These are phyloP conservation scores for Trinorchestia longiramus DNA, from an alignment of 1,140 invertebrate genomes.

Conservation along the genomic window DNA sequence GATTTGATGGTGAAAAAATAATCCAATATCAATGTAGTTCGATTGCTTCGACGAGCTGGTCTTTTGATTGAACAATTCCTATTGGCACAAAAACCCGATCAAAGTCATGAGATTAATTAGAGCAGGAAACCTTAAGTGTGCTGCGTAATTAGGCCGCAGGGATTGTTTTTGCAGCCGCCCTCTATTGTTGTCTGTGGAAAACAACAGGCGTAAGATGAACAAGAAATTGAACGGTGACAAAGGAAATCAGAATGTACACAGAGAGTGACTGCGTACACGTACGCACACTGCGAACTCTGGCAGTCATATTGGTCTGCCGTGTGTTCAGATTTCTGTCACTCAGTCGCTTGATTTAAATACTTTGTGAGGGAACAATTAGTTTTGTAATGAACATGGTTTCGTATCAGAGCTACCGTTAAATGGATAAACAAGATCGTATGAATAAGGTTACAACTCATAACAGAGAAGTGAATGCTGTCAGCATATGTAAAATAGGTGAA, in stretches of 20 bases:
- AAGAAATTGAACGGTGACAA: background rate
- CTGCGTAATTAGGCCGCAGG: background rate
- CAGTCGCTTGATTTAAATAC: background rate
- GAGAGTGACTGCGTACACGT: background rate
- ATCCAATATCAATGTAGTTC: background rate
- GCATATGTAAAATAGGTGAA: too few relatives aligned
- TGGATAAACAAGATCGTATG: too few relatives aligned
- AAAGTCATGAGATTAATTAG: constrained; percentile 9
- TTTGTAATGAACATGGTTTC: too few relatives aligned
- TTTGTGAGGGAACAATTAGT: background rate
- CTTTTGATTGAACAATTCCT: background rate
- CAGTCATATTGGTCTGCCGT: background rate
- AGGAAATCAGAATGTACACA: background rate
- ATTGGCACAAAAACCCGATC: background rate
- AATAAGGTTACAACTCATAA: too few relatives aligned
- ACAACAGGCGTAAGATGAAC: background rate
- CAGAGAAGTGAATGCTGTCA: too few relatives aligned
- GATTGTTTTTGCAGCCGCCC: background rate
- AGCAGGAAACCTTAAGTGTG: background rate
- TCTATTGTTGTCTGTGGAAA: background rate
- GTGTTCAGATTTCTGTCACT: background rate
- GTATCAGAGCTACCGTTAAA: too few relatives aligned
- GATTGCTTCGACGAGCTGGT: background rate
- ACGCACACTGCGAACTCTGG: background rate
- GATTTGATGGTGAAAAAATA: background rate